phyloP scores from a whole-genome alignment of 2,888 invertebrate genomes.

The Ichneumoninae sp. region DNA sequence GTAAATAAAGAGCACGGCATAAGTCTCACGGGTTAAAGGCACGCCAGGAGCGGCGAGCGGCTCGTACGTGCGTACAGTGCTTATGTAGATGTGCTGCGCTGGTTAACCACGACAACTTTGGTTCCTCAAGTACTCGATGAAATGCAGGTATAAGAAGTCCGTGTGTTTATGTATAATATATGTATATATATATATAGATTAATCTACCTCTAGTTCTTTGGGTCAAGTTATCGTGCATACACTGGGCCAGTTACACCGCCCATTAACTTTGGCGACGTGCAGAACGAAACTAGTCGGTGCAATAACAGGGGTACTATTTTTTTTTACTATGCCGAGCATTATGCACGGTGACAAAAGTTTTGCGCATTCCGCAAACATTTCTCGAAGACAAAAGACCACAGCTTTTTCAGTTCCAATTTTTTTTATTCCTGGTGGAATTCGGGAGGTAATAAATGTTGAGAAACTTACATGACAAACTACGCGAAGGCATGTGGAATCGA shows the following conservation, averaged over 20 bases:
- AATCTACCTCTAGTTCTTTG: conserved; percentile 1
- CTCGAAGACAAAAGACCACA: too few species aligned
- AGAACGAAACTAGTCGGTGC: not conserved
- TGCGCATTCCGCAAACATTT: not conserved
- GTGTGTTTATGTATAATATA: not conserved
- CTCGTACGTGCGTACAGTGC: not conserved
- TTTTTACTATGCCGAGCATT: not conserved
- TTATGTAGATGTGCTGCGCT: not conserved
- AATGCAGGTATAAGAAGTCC: not conserved
- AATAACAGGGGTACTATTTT: not conserved
- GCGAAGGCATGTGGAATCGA: too few species aligned
- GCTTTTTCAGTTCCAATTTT: not conserved
- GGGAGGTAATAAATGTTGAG: not conserved
- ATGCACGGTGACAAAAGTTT: not conserved
- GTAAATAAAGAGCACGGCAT: conserved; percentile 49
- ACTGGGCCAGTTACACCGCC: not conserved
- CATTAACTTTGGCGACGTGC: not conserved
- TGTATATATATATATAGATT: not conserved
- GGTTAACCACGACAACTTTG: not conserved
- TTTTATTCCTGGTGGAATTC: not conserved
- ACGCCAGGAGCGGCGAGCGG: conserved; percentile 12
- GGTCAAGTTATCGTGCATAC: conserved; percentile 8
- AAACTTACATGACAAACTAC: not conserved
- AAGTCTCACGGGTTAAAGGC: conserved; percentile 58
- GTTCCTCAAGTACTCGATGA: not conserved